Evolutionary conservation across 1,140 invertebrate species (phyloP).

Genomic region (Drosophila hydei): DNA sequence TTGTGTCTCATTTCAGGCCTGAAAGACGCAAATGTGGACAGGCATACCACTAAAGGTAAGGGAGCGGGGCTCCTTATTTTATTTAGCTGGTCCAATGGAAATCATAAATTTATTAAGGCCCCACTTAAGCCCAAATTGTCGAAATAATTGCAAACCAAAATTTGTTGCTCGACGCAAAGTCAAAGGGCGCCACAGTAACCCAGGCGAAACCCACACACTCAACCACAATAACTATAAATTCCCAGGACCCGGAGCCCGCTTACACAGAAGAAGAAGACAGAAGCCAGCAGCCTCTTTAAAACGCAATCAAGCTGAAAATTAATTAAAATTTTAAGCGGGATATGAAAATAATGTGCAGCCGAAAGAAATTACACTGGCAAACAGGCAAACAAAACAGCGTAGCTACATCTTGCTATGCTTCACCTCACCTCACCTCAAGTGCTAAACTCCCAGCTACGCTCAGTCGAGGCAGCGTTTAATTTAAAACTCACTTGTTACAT

Average conservation of each 20-base stretch:
- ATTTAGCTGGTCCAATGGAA: conserved; percentile 7
- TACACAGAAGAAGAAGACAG: conserved; percentile 37
- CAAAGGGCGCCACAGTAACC: conserved; percentile 56
- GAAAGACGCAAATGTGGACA: conserved; percentile 79
- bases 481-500: conserved; percentile 80
- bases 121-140: conserved; percentile 58
- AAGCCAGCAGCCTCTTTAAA: conserved; percentile 78
- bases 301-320: conserved; percentile 84
- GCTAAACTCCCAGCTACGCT: neutral
- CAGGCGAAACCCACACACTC: conserved; percentile 29
- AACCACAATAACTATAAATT: conserved; percentile 80
- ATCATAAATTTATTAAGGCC: conserved; percentile 62
- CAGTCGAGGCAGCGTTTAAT: conserved; percentile 54
- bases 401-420: neutral
- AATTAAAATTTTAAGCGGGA: conserved; percentile 83
- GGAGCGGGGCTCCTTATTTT: neutral
- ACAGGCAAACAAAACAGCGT: conserved; percentile 23
- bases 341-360: conserved; percentile 77
- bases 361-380: conserved; percentile 39
- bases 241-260: conserved; percentile 49
- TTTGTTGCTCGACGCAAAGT: conserved; percentile 42
- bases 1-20: conserved; percentile 63
- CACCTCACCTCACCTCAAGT: neutral
- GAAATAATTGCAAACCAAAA: conserved; percentile 67
- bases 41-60: conserved; percentile 75